phyloP scores from a whole-genome alignment of 92 coral and sea anemone genomes.

The Zoanthus sociatus region DNA sequence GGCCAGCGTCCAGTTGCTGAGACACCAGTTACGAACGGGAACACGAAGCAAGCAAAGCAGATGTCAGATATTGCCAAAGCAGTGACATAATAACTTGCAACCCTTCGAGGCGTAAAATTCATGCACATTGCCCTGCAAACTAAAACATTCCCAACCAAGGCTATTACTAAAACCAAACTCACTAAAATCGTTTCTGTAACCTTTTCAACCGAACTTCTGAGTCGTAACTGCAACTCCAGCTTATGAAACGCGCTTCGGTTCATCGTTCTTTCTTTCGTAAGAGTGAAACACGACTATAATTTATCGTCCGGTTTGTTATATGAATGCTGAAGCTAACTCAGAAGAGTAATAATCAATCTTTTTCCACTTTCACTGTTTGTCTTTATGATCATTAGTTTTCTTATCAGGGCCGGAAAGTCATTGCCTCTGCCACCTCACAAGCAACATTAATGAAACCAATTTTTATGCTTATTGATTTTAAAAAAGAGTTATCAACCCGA shows the following conservation, averaged over 20 bases:
- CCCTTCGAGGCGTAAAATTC: background rate
- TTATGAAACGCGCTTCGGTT: slow-evolving; percentile 2
- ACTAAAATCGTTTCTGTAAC: slow-evolving; percentile 18
- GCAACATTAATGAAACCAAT: too few species aligned
- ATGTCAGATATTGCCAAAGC: slow-evolving; percentile 35
- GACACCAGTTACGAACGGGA: slow-evolving; percentile 38
- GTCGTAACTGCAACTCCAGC: background rate
- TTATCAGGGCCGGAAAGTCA: too few species aligned
- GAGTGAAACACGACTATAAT: background rate
- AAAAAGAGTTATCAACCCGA: too few species aligned
- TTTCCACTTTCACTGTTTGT: too few species aligned
- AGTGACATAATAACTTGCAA: slow-evolving; percentile 22
- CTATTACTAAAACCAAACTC: background rate
- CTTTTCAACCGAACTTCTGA: background rate
- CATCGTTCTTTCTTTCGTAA: background rate
- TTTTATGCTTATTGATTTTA: too few species aligned
- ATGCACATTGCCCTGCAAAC: slow-evolving; percentile 22
- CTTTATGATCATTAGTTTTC: too few species aligned
- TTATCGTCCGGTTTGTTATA: background rate
- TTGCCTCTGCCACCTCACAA: too few species aligned
- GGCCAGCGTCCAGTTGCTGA: slow-evolving; percentile 37
- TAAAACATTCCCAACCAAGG: slow-evolving; percentile 20
- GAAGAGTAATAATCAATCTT: too few species aligned
- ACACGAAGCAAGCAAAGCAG: slow-evolving; percentile 17
- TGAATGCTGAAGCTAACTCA: too few species aligned